These are phyloP conservation scores for Fistularia commersonii DNA, from an alignment of 2,797 vertebrate species.

Conservation along the genomic window DNA sequence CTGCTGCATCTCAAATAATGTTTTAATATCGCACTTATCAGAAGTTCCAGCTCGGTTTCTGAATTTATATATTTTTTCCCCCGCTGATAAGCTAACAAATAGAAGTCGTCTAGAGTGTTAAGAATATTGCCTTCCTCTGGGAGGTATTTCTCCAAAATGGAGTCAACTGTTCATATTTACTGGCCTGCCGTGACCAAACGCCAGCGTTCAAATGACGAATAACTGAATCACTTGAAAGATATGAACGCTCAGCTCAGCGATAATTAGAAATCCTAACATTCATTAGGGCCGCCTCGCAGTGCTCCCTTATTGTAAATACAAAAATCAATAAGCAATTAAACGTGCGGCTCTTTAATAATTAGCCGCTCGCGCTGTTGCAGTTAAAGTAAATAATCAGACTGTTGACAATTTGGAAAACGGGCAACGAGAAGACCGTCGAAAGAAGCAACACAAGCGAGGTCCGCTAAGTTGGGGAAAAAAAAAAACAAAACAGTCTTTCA, in stretches of 20 bases:
- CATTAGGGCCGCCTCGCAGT: not conserved
- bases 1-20: constrained; percentile 7
- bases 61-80: no score
- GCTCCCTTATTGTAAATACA: constrained; percentile 15
- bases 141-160: no score
- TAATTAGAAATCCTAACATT: constrained; percentile 8
- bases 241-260: constrained; percentile 2
- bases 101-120: no score
- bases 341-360: constrained; percentile 20
- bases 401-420: not conserved
- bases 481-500: no score
- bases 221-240: not conserved
- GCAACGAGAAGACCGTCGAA: constrained; percentile 1
- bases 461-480: not conserved
- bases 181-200: constrained; percentile 1
- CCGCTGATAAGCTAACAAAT: no score
- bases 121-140: no score
- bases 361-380: constrained; percentile 22
- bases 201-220: constrained; percentile 7
- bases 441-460: constrained; percentile 17
- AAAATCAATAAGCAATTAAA: constrained; percentile 9
- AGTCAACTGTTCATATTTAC: no score
- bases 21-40: constrained; percentile 15
- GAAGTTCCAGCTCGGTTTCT: not conserved
- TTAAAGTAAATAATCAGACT: constrained; percentile 23